Evolutionary conservation across 2,888 invertebrate species (phyloP), one percentile per base, ranked within the genome.

Genomic region (Baronia brevicornis): DNA sequence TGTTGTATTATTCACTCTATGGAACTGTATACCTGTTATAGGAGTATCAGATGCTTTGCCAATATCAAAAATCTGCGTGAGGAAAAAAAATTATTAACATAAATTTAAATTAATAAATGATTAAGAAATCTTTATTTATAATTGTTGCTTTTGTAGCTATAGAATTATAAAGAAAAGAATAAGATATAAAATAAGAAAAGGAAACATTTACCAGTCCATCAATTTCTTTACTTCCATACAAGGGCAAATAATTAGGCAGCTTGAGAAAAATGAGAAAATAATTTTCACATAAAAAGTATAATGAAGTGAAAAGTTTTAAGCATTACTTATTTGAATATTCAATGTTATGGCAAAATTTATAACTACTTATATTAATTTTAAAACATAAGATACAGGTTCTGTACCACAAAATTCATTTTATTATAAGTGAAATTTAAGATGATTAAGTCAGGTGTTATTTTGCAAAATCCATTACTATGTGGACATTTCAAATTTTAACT

Each of bases 1-100:
- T 40, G 89, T 90, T 0, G 89, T 86, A 28, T 86, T 87, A 5
- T 90, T 88, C 36, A 93, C 84, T 57, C 90, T 88, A 60, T 93
- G 91, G 68, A 94, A 93, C 60, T 95, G 92, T 31, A 97, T 80
- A 0, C 95, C 95, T n/a, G 94, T 96, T 39, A 97, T 93, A 0
- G 94, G 91, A 36, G 90, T 91, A 24, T 89, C 86, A 12, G 87
- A 86, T 0, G 92, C 92, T 68, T 91, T 90, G 1, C 95, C 95
- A 45, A 96, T 88, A 70, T 95, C 95, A 60, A 95, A 96, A 21
- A 96, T 90, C 94, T 95, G 73, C 10, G 32, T 8, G n/a, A n/a
- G 4, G 7, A 52, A 54, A 45, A 34, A 48, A 29, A 46, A 45
- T 39, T 36, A 28, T 5, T 33, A 8, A 13, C n/a, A 6, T 10